Percentiles rank a stretch among this genome's conserved stretches.
phyloP scores from a whole-genome alignment of 37 sponge, comb jelly and placozoan species.

The Hormiphora californensis region DNA sequence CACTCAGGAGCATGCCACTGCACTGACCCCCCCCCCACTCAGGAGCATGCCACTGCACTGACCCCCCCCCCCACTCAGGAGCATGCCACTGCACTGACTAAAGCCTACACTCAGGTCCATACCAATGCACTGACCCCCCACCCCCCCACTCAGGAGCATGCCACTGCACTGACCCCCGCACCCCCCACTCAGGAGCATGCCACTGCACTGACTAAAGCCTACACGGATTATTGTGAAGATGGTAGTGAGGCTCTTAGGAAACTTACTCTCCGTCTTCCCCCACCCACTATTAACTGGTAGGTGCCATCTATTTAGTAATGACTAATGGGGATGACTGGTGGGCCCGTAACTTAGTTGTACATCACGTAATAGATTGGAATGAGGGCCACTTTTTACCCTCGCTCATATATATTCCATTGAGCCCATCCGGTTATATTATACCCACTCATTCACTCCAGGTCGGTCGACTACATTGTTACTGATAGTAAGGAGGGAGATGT shows the following conservation, averaged over 20 bases:
- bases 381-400: not conserved
- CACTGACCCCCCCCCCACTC: too few species aligned
- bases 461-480: constrained; percentile 1
- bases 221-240: constrained; percentile 28
- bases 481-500: not conserved
- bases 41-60: too few species aligned
- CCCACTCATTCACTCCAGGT: not conserved
- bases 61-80: too few species aligned
- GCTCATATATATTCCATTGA: not conserved
- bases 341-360: too few species aligned
- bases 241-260: constrained; percentile 15
- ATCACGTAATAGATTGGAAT: not conserved
- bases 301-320: too few species aligned
- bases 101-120: too few species aligned
- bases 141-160: too few species aligned
- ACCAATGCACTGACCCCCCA: too few species aligned
- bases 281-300: constrained; percentile 10
- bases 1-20: too few species aligned
- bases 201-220: constrained; percentile 13
- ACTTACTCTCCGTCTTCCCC: not conserved
- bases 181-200: constrained; percentile 50
- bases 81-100: too few species aligned
- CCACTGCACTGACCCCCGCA: too few species aligned
- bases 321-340: too few species aligned
- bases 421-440: not conserved